A percentile compares a stretch with the other conserved stretches of the same genome.
Conservation (phyloP, 2,113 vertebrate genomes). For the Pheucticus melanocephalus region DNA sequence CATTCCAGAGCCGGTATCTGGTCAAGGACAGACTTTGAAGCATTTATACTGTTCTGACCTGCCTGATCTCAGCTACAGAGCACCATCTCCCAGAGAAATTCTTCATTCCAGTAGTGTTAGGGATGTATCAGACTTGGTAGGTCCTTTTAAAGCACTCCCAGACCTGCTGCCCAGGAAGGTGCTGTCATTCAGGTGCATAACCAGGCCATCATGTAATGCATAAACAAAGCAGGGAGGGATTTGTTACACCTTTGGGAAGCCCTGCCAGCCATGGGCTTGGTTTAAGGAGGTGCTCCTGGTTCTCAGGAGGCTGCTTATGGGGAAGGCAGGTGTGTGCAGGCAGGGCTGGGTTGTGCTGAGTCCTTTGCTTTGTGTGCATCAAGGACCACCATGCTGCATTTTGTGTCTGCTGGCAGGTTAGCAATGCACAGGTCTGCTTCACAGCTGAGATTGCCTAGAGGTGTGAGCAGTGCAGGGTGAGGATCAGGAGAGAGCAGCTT, state of each 20-base stretch:
- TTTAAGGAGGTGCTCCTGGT: neutral
- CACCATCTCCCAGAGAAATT: neutral
- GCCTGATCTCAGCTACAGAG: neutral
- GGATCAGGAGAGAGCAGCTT: neutral
- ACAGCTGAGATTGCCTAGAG: neutral
- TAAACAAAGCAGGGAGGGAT: conserved; percentile 52
- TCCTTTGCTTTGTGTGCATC: neutral
- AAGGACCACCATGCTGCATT: accelerated
- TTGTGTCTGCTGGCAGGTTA: neutral
- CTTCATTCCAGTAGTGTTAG: neutral
- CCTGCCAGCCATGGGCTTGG: conserved; percentile 12
- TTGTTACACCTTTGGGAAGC: neutral
- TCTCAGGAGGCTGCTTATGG: neutral
- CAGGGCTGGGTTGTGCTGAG: accelerated
- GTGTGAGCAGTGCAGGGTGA: accelerated
- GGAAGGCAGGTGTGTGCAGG: neutral
- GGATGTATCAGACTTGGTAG: neutral
- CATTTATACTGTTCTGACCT: neutral
- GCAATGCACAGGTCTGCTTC: accelerated
- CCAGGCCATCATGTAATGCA: neutral
- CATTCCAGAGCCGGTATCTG: conserved; percentile 3
- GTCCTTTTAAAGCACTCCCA: neutral
- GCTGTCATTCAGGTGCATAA: neutral
- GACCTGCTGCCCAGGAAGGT: neutral
- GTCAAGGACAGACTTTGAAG: conserved; percentile 7